Base-by-base conservation (phyloP, 2,888 invertebrate species). In the Phyto melanocephala region DNA sequence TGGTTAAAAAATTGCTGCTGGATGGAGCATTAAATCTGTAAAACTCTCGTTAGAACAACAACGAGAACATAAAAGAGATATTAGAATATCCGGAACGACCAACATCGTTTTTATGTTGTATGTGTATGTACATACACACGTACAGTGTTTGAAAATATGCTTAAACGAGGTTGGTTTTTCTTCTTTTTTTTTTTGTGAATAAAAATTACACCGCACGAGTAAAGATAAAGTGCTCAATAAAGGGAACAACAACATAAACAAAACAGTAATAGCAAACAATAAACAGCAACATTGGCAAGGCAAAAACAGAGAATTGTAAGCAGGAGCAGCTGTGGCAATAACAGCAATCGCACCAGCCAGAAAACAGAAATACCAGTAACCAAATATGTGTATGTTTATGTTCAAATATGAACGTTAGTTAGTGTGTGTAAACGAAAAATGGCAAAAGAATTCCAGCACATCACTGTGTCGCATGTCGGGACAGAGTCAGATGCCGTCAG, bases 401-500 rank as follows among this genome's bases (percentile, higher is more conserved):
- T 20, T 17, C 37, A 15, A 24, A 28, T 37, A 13, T 24, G 37
- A 13, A 3, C 13, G 15, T 40, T 35, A 37, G 7, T 45, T 11
- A 60, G 28, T 54, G 63, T 45, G 42, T 54, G 37, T 20, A 8
- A 42, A 40, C 60, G 50, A 68, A 74, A 78, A 78, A 63, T 75
- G 58, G 79, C 78, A 70, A 65, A 82, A 75, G 75, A 76, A 79
- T 79, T 79, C 79, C 79, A 82, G 75, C 71, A 82, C 75, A 79
- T 71, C 75, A 24, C 45, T 60, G 75, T 71, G 79, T 76, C 75
- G 82, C 75, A 82, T 79, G 71, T 79, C 82, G 82, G 71, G 75
- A 82, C 79, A 71, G 54, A 82, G 70, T 60, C 75, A 82, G 76
- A 82, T 82, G 60, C 75, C 82, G 71, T 82, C 75, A 82, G 82